phyloP scores from a whole-genome alignment of 2,113 vertebrate species.

The Channa argus region DNA sequence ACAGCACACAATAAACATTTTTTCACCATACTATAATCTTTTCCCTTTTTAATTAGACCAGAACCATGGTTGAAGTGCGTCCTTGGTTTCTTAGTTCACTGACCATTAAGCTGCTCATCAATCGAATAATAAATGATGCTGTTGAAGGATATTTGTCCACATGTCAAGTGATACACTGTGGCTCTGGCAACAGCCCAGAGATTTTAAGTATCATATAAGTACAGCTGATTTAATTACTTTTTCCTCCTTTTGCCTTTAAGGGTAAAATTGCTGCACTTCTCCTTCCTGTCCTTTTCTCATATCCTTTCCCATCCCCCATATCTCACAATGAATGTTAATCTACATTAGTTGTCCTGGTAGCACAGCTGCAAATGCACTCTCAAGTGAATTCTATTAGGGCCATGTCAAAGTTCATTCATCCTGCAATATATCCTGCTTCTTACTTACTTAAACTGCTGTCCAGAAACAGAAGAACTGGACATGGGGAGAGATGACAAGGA shows the following conservation, averaged over 20 bases:
- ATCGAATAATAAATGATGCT: slow-evolving; percentile 79
- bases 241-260: slow-evolving; percentile 29
- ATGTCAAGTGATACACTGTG: slow-evolving; percentile 44
- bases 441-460: slow-evolving; percentile 31
- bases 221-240: slow-evolving; percentile 2
- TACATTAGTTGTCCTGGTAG: slow-evolving; percentile 51
- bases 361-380: slow-evolving; percentile 63
- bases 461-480: slow-evolving; percentile 29
- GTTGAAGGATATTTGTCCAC: slow-evolving; percentile 67
- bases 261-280: slow-evolving; percentile 10
- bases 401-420: slow-evolving; percentile 78
- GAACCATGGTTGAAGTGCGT: slow-evolving; percentile 46
- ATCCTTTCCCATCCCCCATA: slow-evolving; percentile 40
- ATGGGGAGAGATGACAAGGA: neutral
- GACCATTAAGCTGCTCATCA: slow-evolving; percentile 80
- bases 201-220: slow-evolving; percentile 51
- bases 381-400: slow-evolving; percentile 79
- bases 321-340: slow-evolving; percentile 60
- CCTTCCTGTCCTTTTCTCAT: neutral
- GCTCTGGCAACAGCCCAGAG: slow-evolving; percentile 30
- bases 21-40: slow-evolving; percentile 10
- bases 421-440: slow-evolving; percentile 19
- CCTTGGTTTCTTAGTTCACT: slow-evolving; percentile 79
- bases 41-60: slow-evolving; percentile 70
- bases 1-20: neutral